Conservation (phyloP, 2,113 vertebrate genomes). For the Rhodinocichla rosea region DNA sequence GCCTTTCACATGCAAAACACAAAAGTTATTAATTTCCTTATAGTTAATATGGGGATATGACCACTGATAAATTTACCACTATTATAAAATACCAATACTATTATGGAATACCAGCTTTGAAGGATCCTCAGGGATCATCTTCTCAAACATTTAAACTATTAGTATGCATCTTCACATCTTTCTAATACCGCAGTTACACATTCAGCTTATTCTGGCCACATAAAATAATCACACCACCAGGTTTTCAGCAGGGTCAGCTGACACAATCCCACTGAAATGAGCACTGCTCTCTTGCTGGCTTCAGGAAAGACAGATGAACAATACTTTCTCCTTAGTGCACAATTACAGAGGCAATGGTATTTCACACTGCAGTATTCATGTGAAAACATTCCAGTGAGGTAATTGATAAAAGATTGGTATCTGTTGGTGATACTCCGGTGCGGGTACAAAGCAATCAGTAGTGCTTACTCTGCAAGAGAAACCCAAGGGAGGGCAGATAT, state of each 20-base stretch:
- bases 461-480: neutral
- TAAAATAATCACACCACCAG: neutral
- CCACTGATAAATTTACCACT: neutral
- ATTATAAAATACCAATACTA: neutral
- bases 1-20: neutral
- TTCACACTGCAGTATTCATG: neutral
- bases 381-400: neutral
- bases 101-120: neutral
- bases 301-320: neutral
- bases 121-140: neutral
- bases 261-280: neutral
- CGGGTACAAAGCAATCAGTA: neutral
- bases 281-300: neutral
- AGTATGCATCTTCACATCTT: neutral
- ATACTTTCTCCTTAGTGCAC: neutral
- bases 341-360: neutral
- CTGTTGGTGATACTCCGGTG: neutral
- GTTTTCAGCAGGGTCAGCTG: neutral
- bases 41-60: neutral
- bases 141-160: neutral
- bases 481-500: neutral
- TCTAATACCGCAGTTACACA: neutral
- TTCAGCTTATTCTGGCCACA: neutral
- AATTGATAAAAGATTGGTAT: neutral
- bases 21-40: neutral